Evolutionary conservation across 2,113 vertebrate genomes (phyloP), one percentile per base, ranked within the genome.

Genomic region (Lepidothrix coronata): DNA sequence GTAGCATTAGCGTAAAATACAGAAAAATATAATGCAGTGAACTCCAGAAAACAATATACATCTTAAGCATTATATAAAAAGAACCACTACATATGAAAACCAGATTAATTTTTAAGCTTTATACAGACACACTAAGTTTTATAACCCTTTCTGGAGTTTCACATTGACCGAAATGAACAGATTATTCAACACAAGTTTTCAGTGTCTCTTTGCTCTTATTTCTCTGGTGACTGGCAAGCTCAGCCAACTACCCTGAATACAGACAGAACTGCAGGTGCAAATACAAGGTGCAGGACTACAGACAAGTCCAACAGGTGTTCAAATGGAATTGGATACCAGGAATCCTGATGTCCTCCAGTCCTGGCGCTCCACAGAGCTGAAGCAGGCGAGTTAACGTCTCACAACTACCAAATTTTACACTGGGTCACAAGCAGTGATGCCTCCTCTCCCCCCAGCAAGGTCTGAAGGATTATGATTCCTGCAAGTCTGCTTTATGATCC

Each of bases 321-420:
- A 74, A 63, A 59, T 5, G 8, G 43, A 81, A 75, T 55, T n/a
- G 65, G 57, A 52, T 6, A 68, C 6, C 37, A 76, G 31, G 33
- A 72, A 93, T 72, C 22, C 57, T 39, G n/a, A 57, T 1, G 1
- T 14, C 8, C 11, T 48, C 15, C 37, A 52, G n/a, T 37, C 59
- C 46, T 73, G 63, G n/a, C 0, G 1, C 49, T 68, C 22, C 22
- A 35, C 9, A 52, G 22, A 92, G 39, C 20, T n/a, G n/a, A 84
- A 80, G 22, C 0, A 2, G 41, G 16, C 0, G 0, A 71, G 10
- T 51, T 67, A 30, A 23, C 46, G 76, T 46, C 63, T 24, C 51
- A 55, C 14, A 92, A 1, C 17, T 39, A 72, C n/a, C 48, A 68
- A 27, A 72, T n/a, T 57, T 71, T 75, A 81, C 23, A 43, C 3